Evolutionary conservation across 2,797 vertebrate species (phyloP).

Genomic region (Neosalanx taihuensis): DNA sequence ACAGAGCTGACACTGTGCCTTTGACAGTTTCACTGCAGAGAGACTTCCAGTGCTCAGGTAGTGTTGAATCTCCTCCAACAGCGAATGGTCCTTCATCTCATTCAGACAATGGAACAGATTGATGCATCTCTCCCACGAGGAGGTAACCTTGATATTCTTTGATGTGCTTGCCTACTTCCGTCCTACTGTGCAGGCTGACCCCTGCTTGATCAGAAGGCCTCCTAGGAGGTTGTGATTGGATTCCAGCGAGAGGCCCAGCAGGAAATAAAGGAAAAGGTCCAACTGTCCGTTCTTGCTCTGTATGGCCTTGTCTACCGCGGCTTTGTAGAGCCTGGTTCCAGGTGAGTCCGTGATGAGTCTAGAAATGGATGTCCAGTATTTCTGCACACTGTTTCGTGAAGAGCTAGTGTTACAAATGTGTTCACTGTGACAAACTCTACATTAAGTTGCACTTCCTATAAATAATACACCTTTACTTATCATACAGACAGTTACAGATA

Average conservation of each 20-base stretch:
- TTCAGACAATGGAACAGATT: slow-evolving; percentile 68
- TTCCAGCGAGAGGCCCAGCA: slow-evolving; percentile 62
- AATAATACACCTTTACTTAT: too few relatives aligned
- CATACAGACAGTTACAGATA: too few relatives aligned
- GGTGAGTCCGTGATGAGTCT: slow-evolving; percentile 30
- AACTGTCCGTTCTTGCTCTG: slow-evolving; percentile 46
- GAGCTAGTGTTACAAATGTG: background rate
- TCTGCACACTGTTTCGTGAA: background rate
- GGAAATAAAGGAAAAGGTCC: slow-evolving; percentile 66
- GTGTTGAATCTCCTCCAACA: slow-evolving; percentile 59
- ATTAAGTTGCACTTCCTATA: too few relatives aligned
- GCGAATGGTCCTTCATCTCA: slow-evolving; percentile 58
- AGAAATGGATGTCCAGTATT: background rate
- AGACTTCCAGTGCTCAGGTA: slow-evolving; percentile 47
- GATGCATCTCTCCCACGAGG: slow-evolving; percentile 52
- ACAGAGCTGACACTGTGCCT: slow-evolving; percentile 61
- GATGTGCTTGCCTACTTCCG: slow-evolving; percentile 54
- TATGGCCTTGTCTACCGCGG: slow-evolving; percentile 55
- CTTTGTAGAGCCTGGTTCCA: slow-evolving; percentile 58
- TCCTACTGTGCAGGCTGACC: slow-evolving; percentile 34
- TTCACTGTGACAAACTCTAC: too few relatives aligned
- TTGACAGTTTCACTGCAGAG: slow-evolving; percentile 42
- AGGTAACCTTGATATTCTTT: slow-evolving; percentile 52
- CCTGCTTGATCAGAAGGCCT: slow-evolving; percentile 45
- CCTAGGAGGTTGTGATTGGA: slow-evolving; percentile 50